Base-by-base conservation (phyloP, 2,888 invertebrate genomes). In the Meteorus colon region DNA sequence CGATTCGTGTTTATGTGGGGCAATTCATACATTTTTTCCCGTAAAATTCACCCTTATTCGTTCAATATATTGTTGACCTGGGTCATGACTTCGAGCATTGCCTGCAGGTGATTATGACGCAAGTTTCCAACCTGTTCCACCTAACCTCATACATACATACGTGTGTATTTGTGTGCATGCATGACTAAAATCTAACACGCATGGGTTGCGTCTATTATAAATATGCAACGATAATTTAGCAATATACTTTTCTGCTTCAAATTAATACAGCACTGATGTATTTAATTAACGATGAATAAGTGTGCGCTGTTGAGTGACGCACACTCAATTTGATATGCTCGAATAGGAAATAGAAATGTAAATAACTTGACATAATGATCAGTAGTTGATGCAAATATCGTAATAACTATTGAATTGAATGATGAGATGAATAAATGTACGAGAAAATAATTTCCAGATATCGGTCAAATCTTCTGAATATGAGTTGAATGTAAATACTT, bases 31-130 rank as follows among this genome's bases (percentile, higher is more conserved):
- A 12, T 41, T 2, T 55, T n/a, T 24, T 55, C n/a, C 55, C 4
- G 48, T 63, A 37, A 60, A 73, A 73, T 63, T 76, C 72, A 55
- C 55, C 10, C 55, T 19, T n/a, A 19, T 55, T 24, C 8, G 19
- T 55, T 19, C 19, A 72, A 72, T 76, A 77, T 74, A 76, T 77
- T 82, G 83, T 81, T 84, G 85, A 85, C 83, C 85, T 82, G 81
- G 83, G 82, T 81, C 80, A 79, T 60, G 76, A 79, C 78, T 78
- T 83, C 79, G 81, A 80, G 79, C 77, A 77, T 85, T 81, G 85
- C 85, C 83, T 85, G 85, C 84, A 81, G 82, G 78, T 84, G 83
- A 86, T 85, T 81, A 80, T 79, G 80, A 81, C 79, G 79, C 71
- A 79, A 75, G 67, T 73, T 76, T 77, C 77, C 78, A 77, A 73